These are phyloP conservation scores for Nylanderia fulva DNA, from an alignment of 1,140 invertebrate species.

Conservation along the genomic window DNA sequence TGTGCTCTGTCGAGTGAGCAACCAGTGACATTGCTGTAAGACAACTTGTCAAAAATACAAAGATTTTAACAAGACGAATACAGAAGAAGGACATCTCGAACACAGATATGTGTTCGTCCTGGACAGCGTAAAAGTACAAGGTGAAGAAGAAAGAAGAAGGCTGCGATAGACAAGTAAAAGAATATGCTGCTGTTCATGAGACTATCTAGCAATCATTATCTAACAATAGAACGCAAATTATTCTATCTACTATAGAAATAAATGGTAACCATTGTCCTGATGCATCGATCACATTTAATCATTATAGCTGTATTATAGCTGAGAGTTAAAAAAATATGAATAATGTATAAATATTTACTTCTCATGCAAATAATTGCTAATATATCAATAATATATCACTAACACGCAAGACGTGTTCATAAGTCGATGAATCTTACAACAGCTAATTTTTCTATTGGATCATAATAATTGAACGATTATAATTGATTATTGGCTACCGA, in stretches of 20 bases:
- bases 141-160: neutral
- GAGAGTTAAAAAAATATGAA: no score
- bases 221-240: constrained; percentile 6
- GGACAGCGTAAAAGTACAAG: constrained; percentile 45
- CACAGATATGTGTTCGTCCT: constrained; percentile 12
- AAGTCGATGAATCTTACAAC: no score
- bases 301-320: no score
- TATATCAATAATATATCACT: no score
- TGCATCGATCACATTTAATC: constrained; percentile 1
- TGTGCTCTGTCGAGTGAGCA: constrained; percentile 15
- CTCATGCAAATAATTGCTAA: no score
- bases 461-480: no score
- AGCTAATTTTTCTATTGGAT: no score
- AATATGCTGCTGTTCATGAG: neutral
- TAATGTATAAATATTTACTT: no score
- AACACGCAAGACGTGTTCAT: no score
- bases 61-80: constrained; percentile 63
- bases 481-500: no score
- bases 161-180: constrained; percentile 37
- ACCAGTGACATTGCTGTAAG: constrained; percentile 53
- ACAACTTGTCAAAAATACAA: constrained; percentile 60
- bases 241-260: constrained; percentile 7
- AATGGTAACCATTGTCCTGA: constrained; percentile 18
- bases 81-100: neutral
- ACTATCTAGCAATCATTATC: constrained; percentile 28